Percentiles rank a stretch among this genome's conserved stretches.
Evolutionary conservation across 2,113 vertebrate genomes (phyloP).

Genomic region (Periophthalmus modestus): DNA sequence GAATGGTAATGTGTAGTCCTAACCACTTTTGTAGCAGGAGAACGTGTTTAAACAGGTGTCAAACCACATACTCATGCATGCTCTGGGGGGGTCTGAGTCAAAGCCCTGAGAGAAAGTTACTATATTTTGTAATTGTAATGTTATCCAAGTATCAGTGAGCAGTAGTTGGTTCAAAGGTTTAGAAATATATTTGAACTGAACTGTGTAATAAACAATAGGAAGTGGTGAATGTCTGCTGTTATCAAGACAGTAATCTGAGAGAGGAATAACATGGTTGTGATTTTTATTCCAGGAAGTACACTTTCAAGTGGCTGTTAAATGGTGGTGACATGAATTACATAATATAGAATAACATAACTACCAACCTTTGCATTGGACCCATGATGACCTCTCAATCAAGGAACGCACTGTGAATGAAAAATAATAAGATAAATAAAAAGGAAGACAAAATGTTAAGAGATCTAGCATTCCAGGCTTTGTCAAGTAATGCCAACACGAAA

Average conservation of each 20-base stretch:
- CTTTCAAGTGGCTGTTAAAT: too few relatives aligned
- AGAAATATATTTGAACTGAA: background rate
- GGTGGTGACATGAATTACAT: too few relatives aligned
- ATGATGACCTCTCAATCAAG: constrained; percentile 18
- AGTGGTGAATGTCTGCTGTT: background rate
- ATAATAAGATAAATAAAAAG: background rate
- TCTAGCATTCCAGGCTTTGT: background rate
- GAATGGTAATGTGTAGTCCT: too few relatives aligned
- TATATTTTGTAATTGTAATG: background rate
- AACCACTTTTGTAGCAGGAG: background rate
- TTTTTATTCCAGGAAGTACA: too few relatives aligned
- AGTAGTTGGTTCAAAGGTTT: background rate
- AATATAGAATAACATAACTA: background rate
- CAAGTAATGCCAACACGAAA: background rate
- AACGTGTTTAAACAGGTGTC: background rate
- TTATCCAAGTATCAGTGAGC: background rate
- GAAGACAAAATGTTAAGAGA: too few relatives aligned
- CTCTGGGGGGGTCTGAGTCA: too few relatives aligned
- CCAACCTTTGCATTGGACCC: constrained; percentile 45
- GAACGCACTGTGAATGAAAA: constrained; percentile 14
- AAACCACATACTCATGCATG: background rate
- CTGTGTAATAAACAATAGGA: background rate
- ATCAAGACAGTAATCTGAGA: background rate
- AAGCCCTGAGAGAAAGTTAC: too few relatives aligned
- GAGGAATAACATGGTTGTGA: too few relatives aligned